These are phyloP conservation scores for Patiria miniata DNA, from an alignment of 35 echinoderm and acorn worm species.

Conservation along the genomic window DNA sequence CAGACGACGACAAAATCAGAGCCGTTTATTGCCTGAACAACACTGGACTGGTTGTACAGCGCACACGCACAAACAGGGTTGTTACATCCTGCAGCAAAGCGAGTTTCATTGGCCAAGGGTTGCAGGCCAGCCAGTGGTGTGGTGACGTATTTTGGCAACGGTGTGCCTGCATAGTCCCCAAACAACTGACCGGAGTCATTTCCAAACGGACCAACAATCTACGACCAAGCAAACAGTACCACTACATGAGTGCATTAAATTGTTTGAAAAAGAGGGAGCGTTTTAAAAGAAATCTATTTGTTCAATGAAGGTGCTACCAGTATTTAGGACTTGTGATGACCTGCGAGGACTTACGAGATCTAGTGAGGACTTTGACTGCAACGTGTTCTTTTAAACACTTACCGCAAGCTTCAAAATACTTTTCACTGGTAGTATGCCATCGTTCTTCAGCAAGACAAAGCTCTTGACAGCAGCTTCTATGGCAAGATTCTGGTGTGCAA, in stretches of 20 bases:
- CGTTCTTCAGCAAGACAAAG: slow-evolving; percentile 88
- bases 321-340: too few species aligned
- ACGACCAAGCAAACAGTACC: too few species aligned
- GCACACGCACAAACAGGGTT: slow-evolving; percentile 49
- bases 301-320: too few species aligned
- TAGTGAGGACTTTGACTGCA: too few species aligned
- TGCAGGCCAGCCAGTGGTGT: slow-evolving; percentile 46
- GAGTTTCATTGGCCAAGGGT: slow-evolving; percentile 15
- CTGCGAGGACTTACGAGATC: too few species aligned
- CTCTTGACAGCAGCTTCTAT: slow-evolving; percentile 60
- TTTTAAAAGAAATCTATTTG: too few species aligned
- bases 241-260: neutral
- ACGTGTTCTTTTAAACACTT: too few species aligned
- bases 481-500: too few species aligned
- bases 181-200: slow-evolving; percentile 35
- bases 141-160: slow-evolving; percentile 32
- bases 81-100: slow-evolving; percentile 52
- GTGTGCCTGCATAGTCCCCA: slow-evolving; percentile 64
- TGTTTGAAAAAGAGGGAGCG: too few species aligned
- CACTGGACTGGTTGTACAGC: slow-evolving; percentile 24
- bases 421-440: slow-evolving; percentile 45
- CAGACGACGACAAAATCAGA: slow-evolving; percentile 71
- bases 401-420: slow-evolving; percentile 64
- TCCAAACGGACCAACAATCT: slow-evolving; percentile 81
- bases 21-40: slow-evolving; percentile 45